These are phyloP conservation scores for Monochamus alternatus DNA, from an alignment of 2,888 invertebrate genomes.

Conservation along the genomic window DNA sequence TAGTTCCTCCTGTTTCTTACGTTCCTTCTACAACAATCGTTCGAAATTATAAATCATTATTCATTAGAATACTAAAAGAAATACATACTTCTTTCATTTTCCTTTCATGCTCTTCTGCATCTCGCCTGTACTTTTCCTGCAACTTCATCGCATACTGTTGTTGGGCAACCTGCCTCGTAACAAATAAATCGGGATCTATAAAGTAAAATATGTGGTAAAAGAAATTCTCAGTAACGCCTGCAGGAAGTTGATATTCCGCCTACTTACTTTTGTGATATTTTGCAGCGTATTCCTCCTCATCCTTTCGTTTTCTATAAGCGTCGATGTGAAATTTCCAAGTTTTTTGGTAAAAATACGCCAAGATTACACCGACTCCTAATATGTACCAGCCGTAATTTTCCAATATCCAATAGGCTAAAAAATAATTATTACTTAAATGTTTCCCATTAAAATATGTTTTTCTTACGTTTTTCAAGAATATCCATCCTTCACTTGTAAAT, in stretches of 20 bases:
- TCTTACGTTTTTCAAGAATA: constrained; percentile 11
- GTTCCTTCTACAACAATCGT: constrained; percentile 61
- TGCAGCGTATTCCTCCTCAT: constrained; percentile 68
- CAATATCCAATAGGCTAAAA: constrained; percentile 55
- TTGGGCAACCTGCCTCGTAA: constrained; percentile 65
- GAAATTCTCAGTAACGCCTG: constrained; percentile 16
- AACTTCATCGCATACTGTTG: constrained; percentile 67
- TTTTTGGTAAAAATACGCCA: constrained; percentile 65
- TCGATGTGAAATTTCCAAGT: constrained; percentile 62
- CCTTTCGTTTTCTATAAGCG: constrained; percentile 64
- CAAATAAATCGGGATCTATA: constrained; percentile 70
- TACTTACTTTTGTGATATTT: constrained; percentile 71
- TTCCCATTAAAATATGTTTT: neutral
- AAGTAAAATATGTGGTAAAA: constrained; percentile 23
- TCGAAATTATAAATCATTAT: neutral
- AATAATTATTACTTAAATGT: neutral
- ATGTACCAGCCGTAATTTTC: constrained; percentile 69
- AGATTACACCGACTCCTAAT: constrained; percentile 58
- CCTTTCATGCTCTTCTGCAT: constrained; percentile 63
- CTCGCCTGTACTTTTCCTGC: constrained; percentile 69
- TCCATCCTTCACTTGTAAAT: neutral
- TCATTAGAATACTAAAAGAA: neutral
- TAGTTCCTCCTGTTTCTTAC: constrained; percentile 61
- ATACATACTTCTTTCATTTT: constrained; percentile 67
- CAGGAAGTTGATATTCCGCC: neutral